phyloP scores from a whole-genome alignment of 2,113 vertebrate species.

The Neopipo cinnamomea region DNA sequence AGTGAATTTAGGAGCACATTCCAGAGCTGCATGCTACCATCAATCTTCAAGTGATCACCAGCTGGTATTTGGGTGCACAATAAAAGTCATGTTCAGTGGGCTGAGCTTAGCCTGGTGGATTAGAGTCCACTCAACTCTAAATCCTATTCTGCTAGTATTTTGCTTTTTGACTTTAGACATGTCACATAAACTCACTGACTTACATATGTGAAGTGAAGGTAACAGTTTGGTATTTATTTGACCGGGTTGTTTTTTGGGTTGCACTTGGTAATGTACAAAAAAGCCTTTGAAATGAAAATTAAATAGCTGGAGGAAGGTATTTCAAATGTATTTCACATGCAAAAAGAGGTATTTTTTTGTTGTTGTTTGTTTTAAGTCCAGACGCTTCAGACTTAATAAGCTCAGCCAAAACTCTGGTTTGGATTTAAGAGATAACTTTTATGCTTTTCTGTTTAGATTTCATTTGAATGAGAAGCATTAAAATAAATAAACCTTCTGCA shows the following conservation, averaged over 20 bases:
- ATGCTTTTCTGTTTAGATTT: conserved; percentile 59
- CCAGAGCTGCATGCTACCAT: conserved; percentile 50
- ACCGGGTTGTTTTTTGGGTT: not conserved
- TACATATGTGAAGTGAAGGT: not conserved
- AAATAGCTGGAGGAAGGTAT: conserved; percentile 11
- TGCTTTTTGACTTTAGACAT: not conserved
- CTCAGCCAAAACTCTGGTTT: conserved; percentile 5
- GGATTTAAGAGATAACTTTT: conserved; percentile 21
- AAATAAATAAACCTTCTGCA: conserved; percentile 59
- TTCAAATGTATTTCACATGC: conserved; percentile 23
- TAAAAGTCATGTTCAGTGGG: conserved; percentile 38
- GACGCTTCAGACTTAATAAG: not conserved
- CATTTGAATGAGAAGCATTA: conserved; percentile 44
- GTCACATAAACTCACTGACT: not conserved
- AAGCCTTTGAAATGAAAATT: not conserved
- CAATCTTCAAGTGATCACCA: conserved; percentile 55
- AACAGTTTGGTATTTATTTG: not conserved
- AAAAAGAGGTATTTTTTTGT: not conserved
- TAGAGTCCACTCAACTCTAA: not conserved
- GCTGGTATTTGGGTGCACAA: conserved; percentile 41
- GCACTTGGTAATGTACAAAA: not conserved
- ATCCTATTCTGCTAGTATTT: not conserved
- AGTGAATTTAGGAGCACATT: conserved; percentile 60
- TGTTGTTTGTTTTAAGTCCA: conserved; percentile 33
- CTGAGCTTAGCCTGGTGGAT: not conserved